phyloP scores from a whole-genome alignment of 2,113 vertebrate species.

The Formicarius rufipectus region DNA sequence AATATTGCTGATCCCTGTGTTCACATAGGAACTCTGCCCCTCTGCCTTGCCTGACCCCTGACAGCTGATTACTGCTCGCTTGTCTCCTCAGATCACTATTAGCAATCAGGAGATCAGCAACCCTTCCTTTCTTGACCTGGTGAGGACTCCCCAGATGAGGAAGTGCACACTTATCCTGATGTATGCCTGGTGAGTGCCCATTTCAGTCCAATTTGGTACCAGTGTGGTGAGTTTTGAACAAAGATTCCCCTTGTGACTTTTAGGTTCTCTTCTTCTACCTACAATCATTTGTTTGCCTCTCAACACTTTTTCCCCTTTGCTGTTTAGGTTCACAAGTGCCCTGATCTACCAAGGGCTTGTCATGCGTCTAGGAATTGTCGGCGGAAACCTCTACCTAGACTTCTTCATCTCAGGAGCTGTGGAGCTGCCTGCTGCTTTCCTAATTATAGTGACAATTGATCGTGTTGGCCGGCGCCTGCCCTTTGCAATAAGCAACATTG shows the following conservation, averaged over 20 bases:
- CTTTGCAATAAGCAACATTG: constrained; percentile 81
- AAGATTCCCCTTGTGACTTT: neutral
- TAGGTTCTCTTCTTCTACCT: neutral
- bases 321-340: constrained; percentile 87
- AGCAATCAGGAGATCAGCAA: constrained; percentile 74
- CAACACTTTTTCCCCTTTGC: neutral
- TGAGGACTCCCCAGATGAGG: constrained; percentile 89
- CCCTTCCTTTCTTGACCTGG: constrained; percentile 83
- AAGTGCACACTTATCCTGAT: constrained; percentile 89
- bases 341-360: constrained; percentile 93
- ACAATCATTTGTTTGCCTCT: neutral
- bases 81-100: constrained; percentile 75
- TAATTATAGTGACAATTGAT: constrained; percentile 90
- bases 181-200: constrained; percentile 86
- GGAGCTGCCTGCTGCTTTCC: constrained; percentile 85
- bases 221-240: neutral
- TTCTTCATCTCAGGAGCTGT: constrained; percentile 88
- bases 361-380: constrained; percentile 88
- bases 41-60: neutral
- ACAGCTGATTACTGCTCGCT: neutral
- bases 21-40: neutral
- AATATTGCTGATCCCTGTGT: neutral
- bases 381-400: constrained; percentile 87
- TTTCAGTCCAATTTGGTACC: neutral
- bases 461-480: constrained; percentile 86